These are phyloP conservation scores for Dicyrtoma fusca DNA, from an alignment of 2,888 invertebrate genomes.

Conservation along the genomic window DNA sequence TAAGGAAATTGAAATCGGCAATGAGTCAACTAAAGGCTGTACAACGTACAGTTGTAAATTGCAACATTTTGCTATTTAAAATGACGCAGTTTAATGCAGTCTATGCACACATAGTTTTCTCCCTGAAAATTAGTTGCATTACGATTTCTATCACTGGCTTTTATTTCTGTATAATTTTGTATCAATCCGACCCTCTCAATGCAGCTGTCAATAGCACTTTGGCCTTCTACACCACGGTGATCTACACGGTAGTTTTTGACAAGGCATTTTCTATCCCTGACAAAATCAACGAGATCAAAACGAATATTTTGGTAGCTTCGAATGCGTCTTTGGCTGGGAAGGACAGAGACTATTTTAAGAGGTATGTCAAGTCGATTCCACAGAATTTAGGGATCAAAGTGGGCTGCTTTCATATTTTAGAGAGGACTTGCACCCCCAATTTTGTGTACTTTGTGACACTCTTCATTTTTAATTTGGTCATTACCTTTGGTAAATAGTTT, in stretches of 20 bases:
- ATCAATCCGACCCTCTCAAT: neutral
- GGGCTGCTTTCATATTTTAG: too few relatives aligned
- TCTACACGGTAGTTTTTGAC: constrained; percentile 2
- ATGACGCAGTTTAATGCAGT: neutral
- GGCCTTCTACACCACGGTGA: neutral
- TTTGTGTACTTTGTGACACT: too few relatives aligned
- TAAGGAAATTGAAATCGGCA: neutral
- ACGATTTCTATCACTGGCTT: neutral
- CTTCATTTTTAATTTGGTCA: too few relatives aligned
- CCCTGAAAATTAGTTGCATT: neutral
- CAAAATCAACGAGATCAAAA: neutral
- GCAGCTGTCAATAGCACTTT: neutral
- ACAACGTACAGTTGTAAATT: neutral
- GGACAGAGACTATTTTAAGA: too few relatives aligned
- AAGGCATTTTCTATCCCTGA: constrained; percentile 1
- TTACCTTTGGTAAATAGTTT: too few relatives aligned
- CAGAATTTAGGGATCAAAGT: too few relatives aligned
- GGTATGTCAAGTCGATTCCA: too few relatives aligned
- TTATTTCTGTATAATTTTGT: constrained; percentile 1
- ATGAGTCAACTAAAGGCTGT: too few relatives aligned
- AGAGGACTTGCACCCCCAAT: too few relatives aligned
- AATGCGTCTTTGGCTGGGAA: too few relatives aligned
- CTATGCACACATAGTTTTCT: neutral
- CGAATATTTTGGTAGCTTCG: neutral
- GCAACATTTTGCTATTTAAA: neutral